These are phyloP conservation scores for Herpailurus yagouaroundi DNA, from an alignment of 2,113 vertebrate species.

Conservation along the genomic window DNA sequence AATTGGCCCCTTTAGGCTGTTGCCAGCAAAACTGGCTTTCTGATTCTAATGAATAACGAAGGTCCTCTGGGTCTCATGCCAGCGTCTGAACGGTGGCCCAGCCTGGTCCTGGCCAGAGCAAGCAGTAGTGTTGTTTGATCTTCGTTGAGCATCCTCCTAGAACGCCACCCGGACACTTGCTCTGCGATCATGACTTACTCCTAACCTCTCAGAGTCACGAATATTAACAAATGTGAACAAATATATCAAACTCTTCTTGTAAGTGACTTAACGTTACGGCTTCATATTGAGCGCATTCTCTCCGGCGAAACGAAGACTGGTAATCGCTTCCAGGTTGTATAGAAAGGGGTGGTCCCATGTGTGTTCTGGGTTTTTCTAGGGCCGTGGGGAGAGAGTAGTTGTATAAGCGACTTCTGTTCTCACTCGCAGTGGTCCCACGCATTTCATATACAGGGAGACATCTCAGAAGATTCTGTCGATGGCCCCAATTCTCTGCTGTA, in stretches of 20 bases:
- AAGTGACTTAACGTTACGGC: neutral
- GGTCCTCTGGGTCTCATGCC: constrained; percentile 18
- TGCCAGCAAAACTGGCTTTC: constrained; percentile 56
- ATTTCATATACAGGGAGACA: accelerated
- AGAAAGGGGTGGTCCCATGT: neutral
- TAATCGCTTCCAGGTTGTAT: neutral
- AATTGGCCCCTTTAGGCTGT: constrained; percentile 46
- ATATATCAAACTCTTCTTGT: constrained; percentile 11
- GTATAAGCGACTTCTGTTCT: neutral
- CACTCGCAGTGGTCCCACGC: too few species aligned
- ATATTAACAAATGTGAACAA: neutral
- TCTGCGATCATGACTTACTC: neutral
- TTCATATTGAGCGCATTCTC: neutral
- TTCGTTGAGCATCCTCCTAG: neutral
- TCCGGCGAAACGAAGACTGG: neutral
- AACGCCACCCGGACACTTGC: neutral
- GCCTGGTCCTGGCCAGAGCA: neutral
- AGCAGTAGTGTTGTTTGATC: constrained; percentile 32
- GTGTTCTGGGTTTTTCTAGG: neutral
- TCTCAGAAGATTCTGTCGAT: neutral
- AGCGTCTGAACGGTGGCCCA: neutral
- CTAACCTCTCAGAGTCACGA: neutral
- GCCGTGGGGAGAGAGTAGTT: neutral
- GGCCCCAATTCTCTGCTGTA: neutral
- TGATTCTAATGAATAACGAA: constrained; percentile 63